These are phyloP conservation scores for Lithophane leautieri DNA, from an alignment of 2,888 invertebrate genomes.

Conservation along the genomic window DNA sequence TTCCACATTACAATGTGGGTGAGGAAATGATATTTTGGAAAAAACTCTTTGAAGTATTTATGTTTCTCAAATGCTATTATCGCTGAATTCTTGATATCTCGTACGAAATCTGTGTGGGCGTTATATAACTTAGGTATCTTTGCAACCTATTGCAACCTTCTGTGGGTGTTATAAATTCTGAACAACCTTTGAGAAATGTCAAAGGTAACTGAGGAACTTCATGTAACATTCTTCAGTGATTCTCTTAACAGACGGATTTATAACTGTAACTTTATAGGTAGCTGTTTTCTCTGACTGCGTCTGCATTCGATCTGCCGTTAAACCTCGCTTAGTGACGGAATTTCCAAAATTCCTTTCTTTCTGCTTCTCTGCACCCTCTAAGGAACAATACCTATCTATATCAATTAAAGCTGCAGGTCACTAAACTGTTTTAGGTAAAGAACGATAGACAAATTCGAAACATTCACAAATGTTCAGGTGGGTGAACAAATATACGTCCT, in stretches of 20 bases:
- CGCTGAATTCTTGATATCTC: constrained; percentile 8
- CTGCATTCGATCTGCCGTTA: neutral
- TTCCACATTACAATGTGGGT: constrained; percentile 3
- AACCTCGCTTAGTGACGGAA: neutral
- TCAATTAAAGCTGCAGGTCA: neutral
- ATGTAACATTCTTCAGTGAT: constrained; percentile 9
- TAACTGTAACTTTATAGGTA: constrained; percentile 1
- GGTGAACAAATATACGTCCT: neutral
- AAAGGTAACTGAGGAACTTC: constrained; percentile 20
- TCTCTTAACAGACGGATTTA: neutral
- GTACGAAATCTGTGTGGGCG: neutral
- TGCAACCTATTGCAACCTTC: constrained; percentile 20
- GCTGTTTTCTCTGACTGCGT: neutral
- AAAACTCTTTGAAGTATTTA: neutral
- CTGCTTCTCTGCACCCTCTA: neutral
- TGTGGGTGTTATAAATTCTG: constrained; percentile 33
- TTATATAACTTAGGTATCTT: constrained; percentile 16
- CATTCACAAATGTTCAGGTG: neutral
- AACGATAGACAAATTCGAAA: no score
- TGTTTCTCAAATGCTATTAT: neutral
- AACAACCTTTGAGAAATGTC: constrained; percentile 7
- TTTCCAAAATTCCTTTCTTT: neutral
- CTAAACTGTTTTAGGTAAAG: neutral
- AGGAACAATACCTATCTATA: neutral
- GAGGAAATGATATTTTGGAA: neutral